A percentile compares a stretch with the other conserved stretches of the same genome.
Conservation (phyloP, 2,888 invertebrate species). For the Agriotes lineatus region DNA sequence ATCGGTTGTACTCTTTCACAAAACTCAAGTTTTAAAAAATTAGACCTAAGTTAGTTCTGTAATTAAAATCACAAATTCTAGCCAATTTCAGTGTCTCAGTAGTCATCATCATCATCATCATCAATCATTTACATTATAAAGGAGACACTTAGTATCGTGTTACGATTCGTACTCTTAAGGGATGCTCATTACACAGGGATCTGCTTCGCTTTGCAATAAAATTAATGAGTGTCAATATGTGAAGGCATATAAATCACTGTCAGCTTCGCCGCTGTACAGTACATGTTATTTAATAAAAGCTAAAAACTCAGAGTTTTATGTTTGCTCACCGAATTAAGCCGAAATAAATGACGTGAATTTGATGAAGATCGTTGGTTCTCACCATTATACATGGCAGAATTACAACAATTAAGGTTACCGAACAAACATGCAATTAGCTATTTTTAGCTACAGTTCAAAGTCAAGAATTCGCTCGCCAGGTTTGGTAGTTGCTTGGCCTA, state of each 20-base stretch:
- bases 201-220: not conserved
- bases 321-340: no score
- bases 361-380: no score
- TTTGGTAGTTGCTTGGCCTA: not conserved
- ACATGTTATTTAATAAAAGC: constrained; percentile 6
- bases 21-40: no score
- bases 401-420: not conserved
- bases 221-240: constrained; percentile 12
- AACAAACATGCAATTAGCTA: not conserved
- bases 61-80: no score
- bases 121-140: not conserved
- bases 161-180: constrained; percentile 4
- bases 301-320: no score
- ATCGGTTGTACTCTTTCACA: not conserved
- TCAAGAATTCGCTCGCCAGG: not conserved
- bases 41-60: no score
- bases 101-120: no score
- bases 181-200: constrained; percentile 5
- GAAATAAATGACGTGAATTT: no score
- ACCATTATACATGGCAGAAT: not conserved
- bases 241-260: constrained; percentile 11
- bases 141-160: not conserved
- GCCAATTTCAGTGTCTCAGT: not conserved
- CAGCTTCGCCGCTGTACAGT: not conserved
- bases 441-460: not conserved